Evolutionary conservation across 2,113 vertebrate genomes (phyloP).

Genomic region (Aix galericulata): DNA sequence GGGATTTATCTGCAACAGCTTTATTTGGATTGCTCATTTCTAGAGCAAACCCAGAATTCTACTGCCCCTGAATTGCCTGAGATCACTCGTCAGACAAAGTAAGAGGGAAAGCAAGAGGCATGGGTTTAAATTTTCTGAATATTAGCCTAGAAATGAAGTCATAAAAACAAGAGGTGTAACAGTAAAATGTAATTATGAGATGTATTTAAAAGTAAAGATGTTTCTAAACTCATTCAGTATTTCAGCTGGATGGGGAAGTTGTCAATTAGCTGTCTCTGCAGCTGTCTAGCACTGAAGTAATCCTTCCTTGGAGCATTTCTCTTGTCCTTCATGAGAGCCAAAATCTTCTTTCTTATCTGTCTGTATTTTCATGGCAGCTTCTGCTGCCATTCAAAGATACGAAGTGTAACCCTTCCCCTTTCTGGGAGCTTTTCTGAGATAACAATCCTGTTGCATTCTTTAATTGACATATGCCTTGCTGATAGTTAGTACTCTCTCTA

Average conservation of each 20-base stretch:
- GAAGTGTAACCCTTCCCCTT: background rate
- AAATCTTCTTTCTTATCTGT: background rate
- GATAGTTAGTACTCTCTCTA: background rate
- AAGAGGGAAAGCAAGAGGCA: background rate
- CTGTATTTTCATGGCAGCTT: background rate
- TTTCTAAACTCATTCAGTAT: background rate
- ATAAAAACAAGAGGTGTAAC: background rate
- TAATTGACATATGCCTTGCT: background rate
- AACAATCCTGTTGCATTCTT: background rate
- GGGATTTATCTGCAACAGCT: background rate
- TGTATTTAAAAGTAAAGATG: background rate
- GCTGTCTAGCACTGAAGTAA: background rate
- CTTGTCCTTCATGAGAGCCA: background rate
- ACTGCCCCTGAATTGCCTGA: background rate
- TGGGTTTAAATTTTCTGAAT: background rate
- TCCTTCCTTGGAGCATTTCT: background rate
- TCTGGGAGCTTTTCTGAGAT: background rate
- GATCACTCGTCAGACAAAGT: background rate
- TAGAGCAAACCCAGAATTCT: background rate
- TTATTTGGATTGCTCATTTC: background rate
- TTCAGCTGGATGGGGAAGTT: background rate
- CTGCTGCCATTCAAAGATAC: background rate
- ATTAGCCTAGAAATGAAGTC: background rate
- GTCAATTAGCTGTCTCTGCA: background rate
- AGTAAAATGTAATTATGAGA: background rate